These are phyloP conservation scores for Ptyas mucosa DNA, from an alignment of 2,113 vertebrate species.

Conservation along the genomic window DNA sequence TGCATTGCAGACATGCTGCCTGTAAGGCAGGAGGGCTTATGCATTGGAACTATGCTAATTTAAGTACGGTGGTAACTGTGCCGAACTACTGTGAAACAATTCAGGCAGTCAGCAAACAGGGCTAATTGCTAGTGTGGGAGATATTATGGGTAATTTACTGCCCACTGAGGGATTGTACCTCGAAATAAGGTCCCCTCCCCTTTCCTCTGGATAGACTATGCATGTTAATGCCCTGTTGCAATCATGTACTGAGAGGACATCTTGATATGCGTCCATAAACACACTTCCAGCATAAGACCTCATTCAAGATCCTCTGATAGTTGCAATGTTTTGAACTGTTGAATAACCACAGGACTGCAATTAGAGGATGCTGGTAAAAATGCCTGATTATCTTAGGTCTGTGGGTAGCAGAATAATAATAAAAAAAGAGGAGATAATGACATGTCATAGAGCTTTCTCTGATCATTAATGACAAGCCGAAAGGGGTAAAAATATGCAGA, in stretches of 20 bases:
- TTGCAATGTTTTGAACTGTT: slow-evolving; percentile 29
- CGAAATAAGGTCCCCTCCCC: slow-evolving; percentile 54
- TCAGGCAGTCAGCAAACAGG: slow-evolving; percentile 63
- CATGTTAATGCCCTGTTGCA: slow-evolving; percentile 52
- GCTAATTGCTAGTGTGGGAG: slow-evolving; percentile 60
- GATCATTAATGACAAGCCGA: slow-evolving; percentile 39
- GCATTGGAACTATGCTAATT: slow-evolving; percentile 28
- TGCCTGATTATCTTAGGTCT: slow-evolving; percentile 54
- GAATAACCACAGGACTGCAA: slow-evolving; percentile 30
- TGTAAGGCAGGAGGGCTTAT: slow-evolving; percentile 27
- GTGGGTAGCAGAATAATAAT: slow-evolving; percentile 48
- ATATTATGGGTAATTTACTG: slow-evolving; percentile 65
- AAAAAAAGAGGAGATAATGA: slow-evolving; percentile 45
- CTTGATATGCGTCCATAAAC: slow-evolving; percentile 47
- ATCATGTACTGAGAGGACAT: slow-evolving; percentile 42
- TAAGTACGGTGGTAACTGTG: slow-evolving; percentile 60
- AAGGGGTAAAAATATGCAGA: neutral
- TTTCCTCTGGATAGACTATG: slow-evolving; percentile 33
- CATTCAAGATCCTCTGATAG: slow-evolving; percentile 38
- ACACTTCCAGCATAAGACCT: slow-evolving; percentile 37
- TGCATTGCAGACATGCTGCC: slow-evolving; percentile 30
- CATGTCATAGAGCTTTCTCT: slow-evolving; percentile 52
- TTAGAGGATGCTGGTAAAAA: slow-evolving; percentile 38
- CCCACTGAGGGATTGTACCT: slow-evolving; percentile 53
- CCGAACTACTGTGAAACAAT: slow-evolving; percentile 60